Base-by-base conservation (phyloP, 1,140 invertebrate species). In the Phortica variegata region DNA sequence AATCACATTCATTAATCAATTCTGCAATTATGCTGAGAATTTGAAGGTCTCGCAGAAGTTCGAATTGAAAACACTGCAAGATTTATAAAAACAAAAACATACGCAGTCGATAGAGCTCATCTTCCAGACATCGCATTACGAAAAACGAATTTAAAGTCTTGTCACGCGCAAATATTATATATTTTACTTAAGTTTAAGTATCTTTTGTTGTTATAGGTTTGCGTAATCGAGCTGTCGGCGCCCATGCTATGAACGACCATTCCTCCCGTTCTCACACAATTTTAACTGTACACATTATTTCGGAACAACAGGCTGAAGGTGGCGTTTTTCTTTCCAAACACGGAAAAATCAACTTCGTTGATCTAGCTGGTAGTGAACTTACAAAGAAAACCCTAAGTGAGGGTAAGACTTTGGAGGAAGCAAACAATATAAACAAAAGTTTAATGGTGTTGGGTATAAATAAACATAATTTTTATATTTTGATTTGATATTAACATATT, bases 391-490 rank as follows among this genome's bases (percentile, higher is more conserved):
- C 95, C 0, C 87, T 92, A 47, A 96, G 93, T 59, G 87, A 90
- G 59, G 90, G 91, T 2, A 93, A 93, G 71, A 93, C 90, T 0
- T 77, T 94, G 42, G 89, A 93, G 69, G 94, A 97, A 76, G 93
- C 93, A 0, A 95, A 95, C 69, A 95, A 94, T 71, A 97, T 97
- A 50, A 97, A 97, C 73, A 91, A 97, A 61, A 97, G 94, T 59
- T 79, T 94, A 0, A 95, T 97, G 84, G 96, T 97, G 2, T 79
- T 98, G 52, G 90, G 88, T 89, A 76, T n/a, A n/a, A n/a, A n/a
- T n/a, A n/a, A n/a, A n/a, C n/a, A 80, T 73, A 61, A 6, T 39
- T 31, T 8, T 7, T 31, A 8, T 31, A 31, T 17, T 52, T 48
- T 21, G n/a, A n/a, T n/a, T n/a, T n/a, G n/a, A n/a, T n/a, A n/a